Percentiles rank a stretch among this genome's conserved stretches.
These are phyloP conservation scores for Agrochola lota DNA, from an alignment of 2,888 invertebrate species.

Conservation along the genomic window DNA sequence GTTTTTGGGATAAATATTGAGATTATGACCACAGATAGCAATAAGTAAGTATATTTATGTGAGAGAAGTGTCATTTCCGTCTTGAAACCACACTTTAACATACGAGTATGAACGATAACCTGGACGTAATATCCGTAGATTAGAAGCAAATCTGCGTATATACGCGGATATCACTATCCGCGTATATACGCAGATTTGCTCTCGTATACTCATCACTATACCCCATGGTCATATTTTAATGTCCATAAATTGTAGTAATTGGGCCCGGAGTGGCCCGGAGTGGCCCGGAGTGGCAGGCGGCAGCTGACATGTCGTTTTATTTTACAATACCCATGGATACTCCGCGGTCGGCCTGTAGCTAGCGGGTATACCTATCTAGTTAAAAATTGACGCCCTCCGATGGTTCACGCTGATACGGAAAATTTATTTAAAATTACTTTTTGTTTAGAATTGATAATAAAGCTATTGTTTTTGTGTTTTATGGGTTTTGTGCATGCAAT, in stretches of 20 bases:
- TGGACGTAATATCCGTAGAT: conserved; percentile 2
- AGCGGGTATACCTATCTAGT: conserved; percentile 39
- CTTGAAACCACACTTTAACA: background rate
- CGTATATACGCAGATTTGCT: conserved; percentile 30
- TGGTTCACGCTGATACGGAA: conserved; percentile 46
- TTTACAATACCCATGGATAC: conserved; percentile 41
- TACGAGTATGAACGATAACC: too few relatives aligned
- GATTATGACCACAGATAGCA: conserved; percentile 34
- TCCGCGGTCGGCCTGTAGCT: background rate
- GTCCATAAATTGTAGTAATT: conserved; percentile 69
- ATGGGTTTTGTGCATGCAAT: conserved; percentile 24
- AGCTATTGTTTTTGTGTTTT: conserved; percentile 34
- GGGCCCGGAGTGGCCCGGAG: conserved; percentile 58
- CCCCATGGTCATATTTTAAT: conserved; percentile 64
- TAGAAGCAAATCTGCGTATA: conserved; percentile 8
- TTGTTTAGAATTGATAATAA: conserved; percentile 47
- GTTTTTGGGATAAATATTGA: conserved; percentile 40
- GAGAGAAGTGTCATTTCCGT: conserved; percentile 2
- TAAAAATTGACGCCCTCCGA: conserved; percentile 48
- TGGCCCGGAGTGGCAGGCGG: conserved; percentile 51
- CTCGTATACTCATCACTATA: conserved; percentile 49
- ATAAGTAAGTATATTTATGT: conserved; percentile 7
- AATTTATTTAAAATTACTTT: conserved; percentile 46
- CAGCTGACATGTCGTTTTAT: conserved; percentile 59
- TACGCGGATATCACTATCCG: conserved; percentile 25